Evolutionary conservation across 1,140 invertebrate genomes (phyloP).

Genomic region (Orius laevigatus): DNA sequence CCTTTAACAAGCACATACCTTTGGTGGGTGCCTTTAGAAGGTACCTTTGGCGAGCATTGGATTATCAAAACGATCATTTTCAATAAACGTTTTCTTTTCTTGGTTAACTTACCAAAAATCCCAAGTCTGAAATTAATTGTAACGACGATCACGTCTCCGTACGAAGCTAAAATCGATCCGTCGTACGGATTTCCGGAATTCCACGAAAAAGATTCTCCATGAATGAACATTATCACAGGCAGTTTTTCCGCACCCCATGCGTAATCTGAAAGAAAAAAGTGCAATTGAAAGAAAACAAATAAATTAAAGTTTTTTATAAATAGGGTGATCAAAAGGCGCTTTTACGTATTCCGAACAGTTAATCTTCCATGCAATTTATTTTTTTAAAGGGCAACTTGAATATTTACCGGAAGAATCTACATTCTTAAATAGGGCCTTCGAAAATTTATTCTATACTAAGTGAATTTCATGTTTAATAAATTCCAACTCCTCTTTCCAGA

Average conservation of each 20-base stretch:
- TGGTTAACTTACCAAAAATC: conserved; percentile 58
- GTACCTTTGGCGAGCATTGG: too few relatives aligned
- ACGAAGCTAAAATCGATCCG: conserved; percentile 70
- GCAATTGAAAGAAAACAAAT: too few relatives aligned
- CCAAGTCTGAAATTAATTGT: conserved; percentile 87
- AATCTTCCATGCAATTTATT: too few relatives aligned
- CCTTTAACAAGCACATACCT: background rate
- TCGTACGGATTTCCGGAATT: conserved; percentile 86
- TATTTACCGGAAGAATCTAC: too few relatives aligned
- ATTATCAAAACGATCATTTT: background rate
- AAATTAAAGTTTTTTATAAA: too few relatives aligned
- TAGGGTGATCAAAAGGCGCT: too few relatives aligned
- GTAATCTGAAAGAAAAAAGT: conserved; percentile 15
- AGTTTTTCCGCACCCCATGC: conserved; percentile 27
- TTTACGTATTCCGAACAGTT: too few relatives aligned
- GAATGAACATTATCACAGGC: conserved; percentile 78
- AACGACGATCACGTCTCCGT: conserved; percentile 80
- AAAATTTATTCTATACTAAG: too few relatives aligned
- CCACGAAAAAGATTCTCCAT: conserved; percentile 84
- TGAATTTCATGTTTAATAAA: too few relatives aligned
- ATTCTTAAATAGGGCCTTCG: too few relatives aligned
- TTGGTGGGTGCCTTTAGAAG: background rate
- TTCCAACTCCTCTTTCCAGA: too few relatives aligned
- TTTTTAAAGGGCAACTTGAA: too few relatives aligned
- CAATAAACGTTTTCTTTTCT: background rate